Conservation (phyloP, 2,797 vertebrate genomes). For the Apodemus agrarius region DNA sequence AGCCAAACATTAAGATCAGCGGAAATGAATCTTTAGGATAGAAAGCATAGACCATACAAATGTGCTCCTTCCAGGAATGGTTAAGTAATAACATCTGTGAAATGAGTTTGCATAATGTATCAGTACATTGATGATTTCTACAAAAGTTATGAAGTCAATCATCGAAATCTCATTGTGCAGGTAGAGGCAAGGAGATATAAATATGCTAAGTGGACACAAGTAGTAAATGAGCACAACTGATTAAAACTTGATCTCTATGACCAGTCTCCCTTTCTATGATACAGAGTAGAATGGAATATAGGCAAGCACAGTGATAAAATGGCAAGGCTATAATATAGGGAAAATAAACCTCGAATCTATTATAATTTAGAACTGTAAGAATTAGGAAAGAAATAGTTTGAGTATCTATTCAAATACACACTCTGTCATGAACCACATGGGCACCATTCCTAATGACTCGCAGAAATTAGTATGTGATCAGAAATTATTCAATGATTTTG, state of each 20-base stretch:
- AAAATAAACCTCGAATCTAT: not conserved
- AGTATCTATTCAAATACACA: fast-evolving
- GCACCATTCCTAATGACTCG: fast-evolving
- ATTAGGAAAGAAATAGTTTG: not conserved
- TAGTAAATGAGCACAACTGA: not conserved
- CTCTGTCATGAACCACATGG: fast-evolving
- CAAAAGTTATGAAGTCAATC: not conserved
- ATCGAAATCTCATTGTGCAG: not conserved
- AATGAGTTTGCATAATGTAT: not conserved
- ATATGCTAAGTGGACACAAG: not conserved
- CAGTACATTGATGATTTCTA: slow-evolving; percentile 17
- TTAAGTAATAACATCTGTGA: not conserved
- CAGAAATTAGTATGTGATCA: not conserved
- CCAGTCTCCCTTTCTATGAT: not conserved
- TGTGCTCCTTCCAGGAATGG: not conserved
- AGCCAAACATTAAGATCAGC: not conserved
- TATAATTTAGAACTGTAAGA: not conserved
- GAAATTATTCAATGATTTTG: not conserved
- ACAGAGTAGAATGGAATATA: no score
- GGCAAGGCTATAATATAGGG: not conserved
- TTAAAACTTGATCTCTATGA: not conserved
- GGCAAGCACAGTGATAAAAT: no score
- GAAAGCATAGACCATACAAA: not conserved
- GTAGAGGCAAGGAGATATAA: not conserved
- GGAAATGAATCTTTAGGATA: slow-evolving; percentile 17